phyloP scores from a whole-genome alignment of 2,797 vertebrate genomes.

The Silurus aristotelis region DNA sequence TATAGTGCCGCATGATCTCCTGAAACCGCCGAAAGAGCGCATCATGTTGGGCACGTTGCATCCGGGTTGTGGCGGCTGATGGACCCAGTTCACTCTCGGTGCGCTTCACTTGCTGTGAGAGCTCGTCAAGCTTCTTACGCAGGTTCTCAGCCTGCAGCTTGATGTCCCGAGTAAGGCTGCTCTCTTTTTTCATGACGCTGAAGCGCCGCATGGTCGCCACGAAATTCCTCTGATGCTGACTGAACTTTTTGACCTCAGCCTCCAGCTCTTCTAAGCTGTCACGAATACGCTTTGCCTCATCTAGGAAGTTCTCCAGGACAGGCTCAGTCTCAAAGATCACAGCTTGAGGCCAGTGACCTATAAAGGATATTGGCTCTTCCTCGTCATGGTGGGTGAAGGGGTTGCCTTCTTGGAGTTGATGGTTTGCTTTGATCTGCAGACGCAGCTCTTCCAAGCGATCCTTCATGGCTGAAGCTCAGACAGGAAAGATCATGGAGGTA shows the following conservation, averaged over 20 bases:
- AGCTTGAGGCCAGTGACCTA: constrained; percentile 76
- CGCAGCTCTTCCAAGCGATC: constrained; percentile 89
- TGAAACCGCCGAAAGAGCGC: constrained; percentile 80
- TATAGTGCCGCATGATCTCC: constrained; percentile 84
- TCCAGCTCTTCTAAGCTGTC: constrained; percentile 80
- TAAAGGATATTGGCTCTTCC: constrained; percentile 65
- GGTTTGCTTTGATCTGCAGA: constrained; percentile 72
- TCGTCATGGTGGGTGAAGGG: constrained; percentile 65
- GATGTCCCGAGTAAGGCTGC: constrained; percentile 82
- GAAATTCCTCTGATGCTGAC: constrained; percentile 85
- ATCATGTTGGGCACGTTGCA: constrained; percentile 81
- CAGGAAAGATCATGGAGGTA: constrained; percentile 2
- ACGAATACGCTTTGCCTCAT: constrained; percentile 83
- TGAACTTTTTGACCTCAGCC: constrained; percentile 82
- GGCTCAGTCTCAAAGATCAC: constrained; percentile 91
- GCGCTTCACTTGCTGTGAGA: constrained; percentile 78
- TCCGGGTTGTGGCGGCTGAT: constrained; percentile 75
- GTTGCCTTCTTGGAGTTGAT: constrained; percentile 28
- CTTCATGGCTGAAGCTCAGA: constrained; percentile 72
- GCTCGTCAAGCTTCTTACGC: constrained; percentile 76
- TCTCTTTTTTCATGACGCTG: constrained; percentile 92
- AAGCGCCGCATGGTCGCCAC: constrained; percentile 90
- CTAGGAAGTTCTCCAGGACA: constrained; percentile 82
- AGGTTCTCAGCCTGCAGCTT: constrained; percentile 86
- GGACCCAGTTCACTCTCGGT: constrained; percentile 77